Conservation (phyloP, 2,797 vertebrate species). For the Eptatretus atami region DNA sequence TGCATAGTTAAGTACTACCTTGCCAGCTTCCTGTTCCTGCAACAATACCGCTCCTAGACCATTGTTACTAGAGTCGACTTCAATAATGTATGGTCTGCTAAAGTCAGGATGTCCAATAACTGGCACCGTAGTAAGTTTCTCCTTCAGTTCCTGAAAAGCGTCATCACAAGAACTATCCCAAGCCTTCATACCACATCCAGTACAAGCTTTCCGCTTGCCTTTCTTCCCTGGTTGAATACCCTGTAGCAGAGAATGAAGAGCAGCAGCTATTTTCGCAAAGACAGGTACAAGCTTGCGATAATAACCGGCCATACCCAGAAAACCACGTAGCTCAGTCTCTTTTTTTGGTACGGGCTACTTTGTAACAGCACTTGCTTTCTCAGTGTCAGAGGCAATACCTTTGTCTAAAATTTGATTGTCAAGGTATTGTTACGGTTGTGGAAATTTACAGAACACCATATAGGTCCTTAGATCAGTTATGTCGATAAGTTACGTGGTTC, state of each 20-base stretch:
- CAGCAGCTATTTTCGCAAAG: slow-evolving; percentile 5
- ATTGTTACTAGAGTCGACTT: slow-evolving; percentile 8
- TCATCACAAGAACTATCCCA: slow-evolving; percentile 10
- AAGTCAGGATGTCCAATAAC: slow-evolving; percentile 8
- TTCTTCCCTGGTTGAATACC: background rate
- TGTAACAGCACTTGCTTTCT: slow-evolving; percentile 5
- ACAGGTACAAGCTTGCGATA: background rate
- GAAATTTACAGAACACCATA: no score
- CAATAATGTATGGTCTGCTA: slow-evolving; percentile 7
- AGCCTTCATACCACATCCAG: slow-evolving; percentile 7
- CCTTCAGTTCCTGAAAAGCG: slow-evolving; percentile 7
- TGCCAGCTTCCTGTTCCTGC: background rate
- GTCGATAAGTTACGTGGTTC: no score
- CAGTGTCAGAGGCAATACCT: slow-evolving; percentile 8
- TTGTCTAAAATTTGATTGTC: slow-evolving; percentile 4
- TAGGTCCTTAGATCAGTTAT: no score
- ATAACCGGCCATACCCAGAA: slow-evolving; percentile 6
- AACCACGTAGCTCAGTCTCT: background rate
- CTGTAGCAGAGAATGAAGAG: background rate
- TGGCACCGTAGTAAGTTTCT: background rate
- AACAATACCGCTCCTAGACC: slow-evolving; percentile 6
- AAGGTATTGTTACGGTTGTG: no score
- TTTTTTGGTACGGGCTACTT: slow-evolving; percentile 1
- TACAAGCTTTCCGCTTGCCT: background rate
- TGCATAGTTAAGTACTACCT: slow-evolving; percentile 2